Evolutionary conservation across 2,888 invertebrate species (phyloP).

Genomic region (Athalia circularis): DNA sequence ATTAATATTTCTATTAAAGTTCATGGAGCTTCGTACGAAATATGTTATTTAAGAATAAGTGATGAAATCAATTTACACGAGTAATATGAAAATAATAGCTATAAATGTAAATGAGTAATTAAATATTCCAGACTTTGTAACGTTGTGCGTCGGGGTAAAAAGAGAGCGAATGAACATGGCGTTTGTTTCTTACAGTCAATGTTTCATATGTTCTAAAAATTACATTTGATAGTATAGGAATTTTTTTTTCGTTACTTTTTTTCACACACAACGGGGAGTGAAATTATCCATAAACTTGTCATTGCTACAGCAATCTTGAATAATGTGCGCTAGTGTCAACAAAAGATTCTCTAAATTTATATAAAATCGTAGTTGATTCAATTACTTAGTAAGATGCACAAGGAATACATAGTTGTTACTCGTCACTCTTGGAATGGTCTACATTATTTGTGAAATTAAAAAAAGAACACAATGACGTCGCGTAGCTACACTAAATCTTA

Average conservation of each 20-base stretch:
- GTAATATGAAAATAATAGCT: conserved; percentile 50
- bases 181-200: conserved; percentile 65
- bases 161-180: conserved; percentile 68
- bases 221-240: conserved; percentile 53
- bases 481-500: conserved; percentile 72
- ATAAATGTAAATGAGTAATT: conserved; percentile 50
- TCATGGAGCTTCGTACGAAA: conserved; percentile 52
- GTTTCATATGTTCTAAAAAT: conserved; percentile 62
- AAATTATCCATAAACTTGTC: background rate
- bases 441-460: conserved; percentile 54
- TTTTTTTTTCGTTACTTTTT: conserved; percentile 5
- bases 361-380: background rate
- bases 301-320: background rate
- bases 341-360: too few relatives aligned
- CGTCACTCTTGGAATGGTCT: conserved; percentile 58
- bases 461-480: conserved; percentile 68
- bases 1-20: conserved; percentile 59
- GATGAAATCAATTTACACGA: conserved; percentile 42
- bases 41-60: conserved; percentile 52
- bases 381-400: conserved; percentile 23
- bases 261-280: background rate
- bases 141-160: conserved; percentile 63
- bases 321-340: background rate
- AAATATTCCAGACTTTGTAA: conserved; percentile 52
- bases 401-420: conserved; percentile 15